Evolutionary conservation across 92 coral and sea anemone species (phyloP).

Genomic region (Parazoanthus swiftii): DNA sequence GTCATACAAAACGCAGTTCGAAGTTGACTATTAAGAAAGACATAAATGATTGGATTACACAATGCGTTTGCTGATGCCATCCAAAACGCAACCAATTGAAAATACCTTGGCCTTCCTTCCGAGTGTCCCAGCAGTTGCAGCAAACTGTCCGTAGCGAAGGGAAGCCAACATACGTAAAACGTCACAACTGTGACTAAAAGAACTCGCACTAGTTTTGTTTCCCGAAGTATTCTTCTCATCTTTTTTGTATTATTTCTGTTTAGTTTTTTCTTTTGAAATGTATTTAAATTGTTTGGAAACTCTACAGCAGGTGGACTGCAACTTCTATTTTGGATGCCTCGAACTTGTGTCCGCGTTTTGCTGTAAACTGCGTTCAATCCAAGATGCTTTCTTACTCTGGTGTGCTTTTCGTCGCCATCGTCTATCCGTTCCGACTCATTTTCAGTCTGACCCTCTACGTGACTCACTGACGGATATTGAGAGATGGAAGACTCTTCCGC

Average conservation of each 20-base stretch:
- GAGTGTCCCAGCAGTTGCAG: conserved; percentile 60
- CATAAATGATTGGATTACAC: conserved; percentile 78
- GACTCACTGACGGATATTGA: conserved; percentile 10
- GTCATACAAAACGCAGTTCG: conserved; percentile 75
- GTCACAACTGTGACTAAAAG: conserved; percentile 66
- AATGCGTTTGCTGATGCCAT: conserved; percentile 69
- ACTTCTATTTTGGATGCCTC: not conserved
- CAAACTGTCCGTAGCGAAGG: conserved; percentile 66
- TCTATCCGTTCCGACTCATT: not conserved
- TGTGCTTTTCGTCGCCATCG: not conserved
- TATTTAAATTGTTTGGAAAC: not conserved
- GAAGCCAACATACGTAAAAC: conserved; percentile 72
- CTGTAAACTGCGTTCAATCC: not conserved
- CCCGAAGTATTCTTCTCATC: conserved; percentile 49
- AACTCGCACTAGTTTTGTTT: conserved; percentile 60
- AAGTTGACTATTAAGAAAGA: conserved; percentile 68
- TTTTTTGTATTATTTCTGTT: conserved; percentile 38
- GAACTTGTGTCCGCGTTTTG: not conserved
- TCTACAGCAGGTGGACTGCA: not conserved
- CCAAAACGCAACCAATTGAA: conserved; percentile 64
- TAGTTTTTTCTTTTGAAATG: not conserved
- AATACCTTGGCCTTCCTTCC: conserved; percentile 57
- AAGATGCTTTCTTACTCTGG: not conserved
- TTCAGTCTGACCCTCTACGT: not conserved
- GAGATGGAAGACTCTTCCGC: conserved; percentile 21